Percentiles rank a stretch among this genome's conserved stretches.
Conservation (phyloP, 2,888 invertebrate genomes). For the Autographa pulchrina region DNA sequence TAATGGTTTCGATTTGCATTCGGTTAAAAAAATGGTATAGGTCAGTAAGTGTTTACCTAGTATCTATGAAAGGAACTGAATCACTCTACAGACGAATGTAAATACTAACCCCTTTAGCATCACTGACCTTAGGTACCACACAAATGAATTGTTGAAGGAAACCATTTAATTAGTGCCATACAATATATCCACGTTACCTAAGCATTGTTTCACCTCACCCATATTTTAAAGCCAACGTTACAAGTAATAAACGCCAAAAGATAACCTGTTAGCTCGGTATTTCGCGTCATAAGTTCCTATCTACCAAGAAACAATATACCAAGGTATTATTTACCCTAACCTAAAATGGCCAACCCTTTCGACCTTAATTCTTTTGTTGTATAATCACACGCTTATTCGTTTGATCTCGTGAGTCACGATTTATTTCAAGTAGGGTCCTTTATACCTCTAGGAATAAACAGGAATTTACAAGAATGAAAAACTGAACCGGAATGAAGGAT, state of each 20-base stretch:
- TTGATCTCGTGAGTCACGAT: slow-evolving; percentile 44
- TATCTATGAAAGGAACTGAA: no score
- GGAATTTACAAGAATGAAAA: slow-evolving; percentile 64
- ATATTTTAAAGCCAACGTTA: slow-evolving; percentile 34
- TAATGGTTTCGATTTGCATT: no score
- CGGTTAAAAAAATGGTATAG: no score
- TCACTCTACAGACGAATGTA: background rate
- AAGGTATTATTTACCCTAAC: background rate
- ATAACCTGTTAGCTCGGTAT: slow-evolving; percentile 11
- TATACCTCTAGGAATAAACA: slow-evolving; percentile 45
- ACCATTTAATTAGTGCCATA: slow-evolving; percentile 46
- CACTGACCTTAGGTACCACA: background rate
- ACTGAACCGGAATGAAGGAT: slow-evolving; percentile 60
- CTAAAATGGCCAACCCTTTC: slow-evolving; percentile 50
- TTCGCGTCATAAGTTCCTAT: slow-evolving; percentile 9
- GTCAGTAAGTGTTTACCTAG: no score
- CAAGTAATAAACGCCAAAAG: slow-evolving; percentile 19
- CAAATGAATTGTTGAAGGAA: slow-evolving; percentile 43
- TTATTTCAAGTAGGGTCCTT: slow-evolving; percentile 7
- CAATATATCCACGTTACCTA: slow-evolving; percentile 10
- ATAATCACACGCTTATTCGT: slow-evolving; percentile 69
- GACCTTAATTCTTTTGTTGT: slow-evolving; percentile 65
- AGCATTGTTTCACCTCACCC: slow-evolving; percentile 36
- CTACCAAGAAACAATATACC: background rate
- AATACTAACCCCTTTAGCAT: background rate